Base-by-base conservation (phyloP, 2,113 vertebrate genomes). In the Campylorhamphus procurvoides region DNA sequence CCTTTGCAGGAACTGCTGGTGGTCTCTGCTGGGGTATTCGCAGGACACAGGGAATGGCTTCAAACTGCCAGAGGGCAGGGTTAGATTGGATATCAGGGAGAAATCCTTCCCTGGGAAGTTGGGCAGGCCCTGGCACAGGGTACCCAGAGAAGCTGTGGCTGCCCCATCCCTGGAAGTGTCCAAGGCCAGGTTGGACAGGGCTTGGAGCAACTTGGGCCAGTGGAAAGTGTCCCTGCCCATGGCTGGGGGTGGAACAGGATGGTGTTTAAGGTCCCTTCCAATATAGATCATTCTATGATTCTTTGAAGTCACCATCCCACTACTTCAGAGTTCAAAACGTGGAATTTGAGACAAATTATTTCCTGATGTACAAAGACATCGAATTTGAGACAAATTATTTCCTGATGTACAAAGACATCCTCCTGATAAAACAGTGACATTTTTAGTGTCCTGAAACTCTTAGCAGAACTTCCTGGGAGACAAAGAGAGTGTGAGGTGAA, bases 321-420 rank as follows among this genome's bases (percentile, higher is more conserved):
- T 0, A 0, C 17, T 35, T 46, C 42, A 37, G 42, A 7, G 7
- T 9, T 58, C 58, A n/a, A 46, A 73, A n/a, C 1, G 1, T 11
- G n/a, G 16, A 10, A 53, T 55, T 63, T 29, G 12, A 71, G 35
- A 50, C 7, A 12, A 10, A 3, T 7, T 25, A 35, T 46, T 56
- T 52, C 60, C 3, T 0, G 1, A n/a, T 3, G 7, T 11, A 27
- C n/a, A n/a, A n/a, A n/a, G n/a, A n/a, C n/a, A n/a, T n/a, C n/a
- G 16, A 10, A 53, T 55, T 63, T 29, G 12, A 71, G 35, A 50
- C 7, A 12, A 10, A 3, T 7, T 25, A 35, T 47, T 56, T 52
- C 60, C 3, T 0, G 1, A n/a, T 3, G 7, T 9, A 27, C 3
- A 0, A 46, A 88, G 58, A 6, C 52, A 35, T 12, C 33, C 5